phyloP scores from a whole-genome alignment of 2,888 invertebrate species.

The Macrostomum cliftonense region DNA sequence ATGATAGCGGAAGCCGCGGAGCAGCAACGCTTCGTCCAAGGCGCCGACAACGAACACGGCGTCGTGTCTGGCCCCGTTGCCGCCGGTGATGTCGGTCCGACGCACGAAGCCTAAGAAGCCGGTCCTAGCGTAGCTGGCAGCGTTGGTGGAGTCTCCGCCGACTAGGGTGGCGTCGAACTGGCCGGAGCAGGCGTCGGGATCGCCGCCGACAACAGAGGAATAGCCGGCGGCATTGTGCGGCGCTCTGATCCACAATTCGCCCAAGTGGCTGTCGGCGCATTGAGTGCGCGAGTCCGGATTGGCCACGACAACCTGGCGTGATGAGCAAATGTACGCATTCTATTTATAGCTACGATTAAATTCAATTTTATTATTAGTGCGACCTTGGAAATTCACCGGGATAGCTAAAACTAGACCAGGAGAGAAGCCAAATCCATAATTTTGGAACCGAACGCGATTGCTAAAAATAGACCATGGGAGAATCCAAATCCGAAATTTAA shows the following conservation, averaged over 20 bases:
- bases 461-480: no score
- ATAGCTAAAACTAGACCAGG: no score
- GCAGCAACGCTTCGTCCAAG: slow-evolving; percentile 83
- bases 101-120: slow-evolving; percentile 88
- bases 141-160: background rate
- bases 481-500: no score
- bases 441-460: no score
- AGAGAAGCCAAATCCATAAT: no score
- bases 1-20: slow-evolving; percentile 95
- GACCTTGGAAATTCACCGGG: no score
- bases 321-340: no score
- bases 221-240: slow-evolving; percentile 32
- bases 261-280: slow-evolving; percentile 94
- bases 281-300: slow-evolving; percentile 98
- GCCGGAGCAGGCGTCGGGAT: no score
- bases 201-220: no score
- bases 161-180: background rate
- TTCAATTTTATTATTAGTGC: no score
- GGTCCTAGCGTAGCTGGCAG: slow-evolving; percentile 60
- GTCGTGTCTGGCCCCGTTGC: slow-evolving; percentile 60
- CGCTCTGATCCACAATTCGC: slow-evolving; percentile 67
- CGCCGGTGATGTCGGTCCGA: slow-evolving; percentile 68
- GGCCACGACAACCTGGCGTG: slow-evolving; percentile 82
- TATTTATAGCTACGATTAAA: no score
- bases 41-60: slow-evolving; percentile 97